Conservation (phyloP, 1,140 invertebrate species). For the Brachionus calyciflorus region DNA sequence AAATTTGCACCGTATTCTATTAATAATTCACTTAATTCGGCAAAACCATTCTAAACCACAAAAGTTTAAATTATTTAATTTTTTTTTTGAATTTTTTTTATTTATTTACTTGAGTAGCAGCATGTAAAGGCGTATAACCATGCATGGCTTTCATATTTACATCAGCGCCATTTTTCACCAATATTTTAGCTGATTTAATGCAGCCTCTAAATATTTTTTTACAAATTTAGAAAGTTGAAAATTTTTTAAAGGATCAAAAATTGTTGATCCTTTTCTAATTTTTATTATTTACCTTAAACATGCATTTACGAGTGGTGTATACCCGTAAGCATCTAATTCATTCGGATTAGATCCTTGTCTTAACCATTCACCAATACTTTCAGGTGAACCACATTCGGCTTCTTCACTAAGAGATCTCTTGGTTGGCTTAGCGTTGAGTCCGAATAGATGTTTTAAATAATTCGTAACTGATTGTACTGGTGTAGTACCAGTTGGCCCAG, state of each 20-base stretch:
- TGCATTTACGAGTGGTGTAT: slow-evolving; percentile 44
- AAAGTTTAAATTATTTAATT: not conserved
- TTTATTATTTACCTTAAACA: not conserved
- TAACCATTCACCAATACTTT: slow-evolving; percentile 36
- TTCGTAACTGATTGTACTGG: not conserved
- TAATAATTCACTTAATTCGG: slow-evolving; percentile 11
- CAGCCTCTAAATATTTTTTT: slow-evolving; percentile 9
- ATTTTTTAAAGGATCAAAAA: not conserved
- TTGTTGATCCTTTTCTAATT: too few species aligned
- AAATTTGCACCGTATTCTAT: slow-evolving; percentile 35
- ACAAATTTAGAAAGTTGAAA: not conserved
- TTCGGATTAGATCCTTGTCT: slow-evolving; percentile 43
- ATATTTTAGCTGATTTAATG: slow-evolving; percentile 25
- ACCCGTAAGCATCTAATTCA: slow-evolving; percentile 42
- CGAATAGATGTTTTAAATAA: slow-evolving; percentile 31
- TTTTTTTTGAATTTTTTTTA: not conserved
- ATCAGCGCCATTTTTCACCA: slow-evolving; percentile 39
- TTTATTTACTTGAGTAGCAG: slow-evolving; percentile 38
- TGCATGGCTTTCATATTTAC: slow-evolving; percentile 26
- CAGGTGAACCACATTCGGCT: slow-evolving; percentile 39
- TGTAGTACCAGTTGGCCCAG: not conserved
- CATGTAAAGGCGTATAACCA: slow-evolving; percentile 45
- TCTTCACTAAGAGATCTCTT: slow-evolving; percentile 38
- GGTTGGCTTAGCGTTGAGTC: slow-evolving; percentile 3
- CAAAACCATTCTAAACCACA: not conserved